Evolutionary conservation across 2,113 vertebrate genomes (phyloP).

Genomic region (Chloebia gouldiae): DNA sequence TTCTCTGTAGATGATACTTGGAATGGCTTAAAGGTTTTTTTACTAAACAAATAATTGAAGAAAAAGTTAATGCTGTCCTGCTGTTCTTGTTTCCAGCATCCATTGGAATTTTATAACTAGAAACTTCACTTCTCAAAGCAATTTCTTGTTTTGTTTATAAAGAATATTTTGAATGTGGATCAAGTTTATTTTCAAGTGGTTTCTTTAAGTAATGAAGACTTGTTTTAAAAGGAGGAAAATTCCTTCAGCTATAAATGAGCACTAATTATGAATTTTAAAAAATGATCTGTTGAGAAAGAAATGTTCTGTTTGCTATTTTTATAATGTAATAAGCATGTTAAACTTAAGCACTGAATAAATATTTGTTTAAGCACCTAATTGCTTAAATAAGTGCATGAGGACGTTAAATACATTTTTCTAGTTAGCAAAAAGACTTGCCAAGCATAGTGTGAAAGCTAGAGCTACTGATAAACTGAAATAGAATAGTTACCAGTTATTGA

Average conservation of each 20-base stretch:
- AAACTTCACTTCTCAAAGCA: conserved; percentile 25
- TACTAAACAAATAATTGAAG: not conserved
- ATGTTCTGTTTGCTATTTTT: conserved; percentile 39
- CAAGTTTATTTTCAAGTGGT: conserved; percentile 44
- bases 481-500: not conserved
- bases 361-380: conserved; percentile 58
- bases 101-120: not conserved
- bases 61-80: conserved; percentile 22
- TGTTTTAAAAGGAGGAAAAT: not conserved
- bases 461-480: not conserved
- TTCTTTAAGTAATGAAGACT: not conserved
- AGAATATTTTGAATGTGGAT: conserved; percentile 15
- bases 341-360: conserved; percentile 47
- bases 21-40: not conserved
- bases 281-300: not conserved
- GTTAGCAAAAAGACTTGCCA: conserved; percentile 23
- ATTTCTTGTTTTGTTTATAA: conserved; percentile 41
- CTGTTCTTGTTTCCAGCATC: conserved; percentile 7
- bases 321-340: conserved; percentile 43
- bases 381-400: conserved; percentile 35
- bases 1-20: not conserved
- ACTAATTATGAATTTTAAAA: conserved; percentile 47
- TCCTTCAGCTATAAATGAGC: conserved; percentile 1
- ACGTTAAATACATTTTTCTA: conserved; percentile 27
- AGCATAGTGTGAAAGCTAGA: not conserved